Conservation (phyloP, 92 coral and sea anemone species). For the Parazoanthus atlanticus region DNA sequence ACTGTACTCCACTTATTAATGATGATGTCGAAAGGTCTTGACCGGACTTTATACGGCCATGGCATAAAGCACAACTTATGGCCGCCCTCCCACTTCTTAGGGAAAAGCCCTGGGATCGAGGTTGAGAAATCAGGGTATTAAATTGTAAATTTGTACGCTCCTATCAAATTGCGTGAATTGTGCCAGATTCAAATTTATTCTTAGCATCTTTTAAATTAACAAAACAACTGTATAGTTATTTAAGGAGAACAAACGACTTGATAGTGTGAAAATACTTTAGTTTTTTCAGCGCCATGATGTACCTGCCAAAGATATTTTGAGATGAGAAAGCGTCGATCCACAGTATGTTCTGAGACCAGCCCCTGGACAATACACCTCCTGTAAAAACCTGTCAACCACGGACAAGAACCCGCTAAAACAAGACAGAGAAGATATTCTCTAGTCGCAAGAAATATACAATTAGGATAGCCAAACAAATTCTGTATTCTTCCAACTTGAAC, state of each 20-base stretch:
- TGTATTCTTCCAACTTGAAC: neutral
- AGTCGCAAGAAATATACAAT: neutral
- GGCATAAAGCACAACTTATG: no score
- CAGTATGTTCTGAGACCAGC: neutral
- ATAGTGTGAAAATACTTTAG: neutral
- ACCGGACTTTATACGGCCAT: no score
- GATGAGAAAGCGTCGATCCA: neutral
- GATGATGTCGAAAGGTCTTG: no score
- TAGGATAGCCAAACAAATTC: neutral
- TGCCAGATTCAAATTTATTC: no score
- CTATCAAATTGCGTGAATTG: no score
- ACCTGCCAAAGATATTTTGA: slow-evolving; percentile 5
- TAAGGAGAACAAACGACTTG: neutral
- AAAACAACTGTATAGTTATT: no score
- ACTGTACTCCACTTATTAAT: no score
- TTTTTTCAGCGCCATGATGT: neutral
- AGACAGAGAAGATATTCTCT: neutral
- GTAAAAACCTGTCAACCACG: slow-evolving; percentile 4
- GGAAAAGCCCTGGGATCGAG: no score
- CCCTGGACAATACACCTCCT: neutral
- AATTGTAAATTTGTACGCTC: no score
- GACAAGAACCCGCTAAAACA: neutral
- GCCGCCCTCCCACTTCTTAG: no score
- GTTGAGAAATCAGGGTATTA: no score
- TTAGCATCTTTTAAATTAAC: no score